Percentiles rank a stretch among this genome's conserved stretches.
Conservation (phyloP, 2,888 invertebrate species). For the Pinctada fucata region DNA sequence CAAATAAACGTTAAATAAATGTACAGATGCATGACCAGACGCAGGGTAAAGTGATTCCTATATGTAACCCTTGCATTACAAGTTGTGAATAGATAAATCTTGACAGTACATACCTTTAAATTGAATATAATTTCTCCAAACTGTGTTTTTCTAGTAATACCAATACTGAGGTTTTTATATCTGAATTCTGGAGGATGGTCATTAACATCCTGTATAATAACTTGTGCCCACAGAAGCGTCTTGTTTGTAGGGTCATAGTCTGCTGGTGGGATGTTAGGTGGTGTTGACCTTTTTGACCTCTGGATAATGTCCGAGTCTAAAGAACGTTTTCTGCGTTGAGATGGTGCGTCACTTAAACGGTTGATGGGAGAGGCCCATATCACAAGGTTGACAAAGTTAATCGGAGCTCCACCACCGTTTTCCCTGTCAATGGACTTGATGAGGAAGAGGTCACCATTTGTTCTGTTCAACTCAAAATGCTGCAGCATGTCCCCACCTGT, state of each 20-base stretch:
- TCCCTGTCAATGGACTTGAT: slow-evolving; percentile 66
- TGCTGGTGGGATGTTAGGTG: slow-evolving; percentile 38
- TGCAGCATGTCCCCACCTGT: slow-evolving; percentile 55
- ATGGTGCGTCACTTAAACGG: slow-evolving; percentile 22
- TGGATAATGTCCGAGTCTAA: not conserved
- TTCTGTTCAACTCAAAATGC: slow-evolving; percentile 62
- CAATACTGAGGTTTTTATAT: slow-evolving; percentile 90
- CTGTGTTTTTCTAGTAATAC: slow-evolving; percentile 94
- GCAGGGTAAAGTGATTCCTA: no score
- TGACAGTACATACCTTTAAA: slow-evolving; percentile 67
- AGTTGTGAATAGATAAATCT: no score
- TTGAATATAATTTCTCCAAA: slow-evolving; percentile 83
- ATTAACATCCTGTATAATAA: slow-evolving; percentile 88
- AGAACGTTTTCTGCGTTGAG: slow-evolving; percentile 5
- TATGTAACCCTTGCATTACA: no score
- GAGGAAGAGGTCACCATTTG: slow-evolving; percentile 61
- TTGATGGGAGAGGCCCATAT: slow-evolving; percentile 60
- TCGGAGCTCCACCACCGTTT: slow-evolving; percentile 31
- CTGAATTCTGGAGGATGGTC: slow-evolving; percentile 92
- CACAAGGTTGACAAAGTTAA: slow-evolving; percentile 56
- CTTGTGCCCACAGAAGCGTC: slow-evolving; percentile 60
- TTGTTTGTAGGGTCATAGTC: slow-evolving; percentile 51
- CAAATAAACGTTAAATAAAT: no score
- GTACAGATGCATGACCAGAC: no score
- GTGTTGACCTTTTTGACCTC: slow-evolving; percentile 9